Conservation (phyloP, 2,113 vertebrate genomes). For the Serinus canaria region DNA sequence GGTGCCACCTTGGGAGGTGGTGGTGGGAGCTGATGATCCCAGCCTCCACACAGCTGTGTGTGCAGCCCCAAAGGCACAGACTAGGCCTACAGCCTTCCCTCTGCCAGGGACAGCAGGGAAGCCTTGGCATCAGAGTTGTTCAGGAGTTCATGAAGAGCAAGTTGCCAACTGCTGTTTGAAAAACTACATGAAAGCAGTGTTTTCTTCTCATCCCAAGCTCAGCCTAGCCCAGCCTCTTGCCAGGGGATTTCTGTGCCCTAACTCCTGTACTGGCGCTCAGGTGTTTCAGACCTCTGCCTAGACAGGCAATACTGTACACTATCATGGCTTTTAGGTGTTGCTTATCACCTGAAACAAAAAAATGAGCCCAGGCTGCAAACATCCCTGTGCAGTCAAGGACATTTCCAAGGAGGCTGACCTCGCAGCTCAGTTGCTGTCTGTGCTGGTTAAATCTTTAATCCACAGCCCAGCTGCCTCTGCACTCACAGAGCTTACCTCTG, state of each 20-base stretch:
- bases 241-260: neutral
- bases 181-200: neutral
- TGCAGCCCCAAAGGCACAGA: neutral
- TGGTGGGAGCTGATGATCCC: neutral
- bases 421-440: neutral
- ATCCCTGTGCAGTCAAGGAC: neutral
- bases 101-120: neutral
- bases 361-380: neutral
- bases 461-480: neutral
- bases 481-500: neutral
- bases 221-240: neutral
- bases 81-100: neutral
- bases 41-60: neutral
- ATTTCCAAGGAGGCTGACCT: neutral
- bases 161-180: neutral
- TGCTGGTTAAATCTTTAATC: neutral
- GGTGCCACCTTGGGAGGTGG: neutral
- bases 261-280: rapidly evolving
- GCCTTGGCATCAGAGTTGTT: neutral
- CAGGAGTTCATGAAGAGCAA: neutral
- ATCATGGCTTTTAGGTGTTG: neutral
- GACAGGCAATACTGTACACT: neutral
- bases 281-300: neutral
- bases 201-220: neutral
- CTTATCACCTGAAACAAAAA: neutral